These are phyloP conservation scores for Centropus unirufus DNA, from an alignment of 2,113 vertebrate species.

Conservation along the genomic window DNA sequence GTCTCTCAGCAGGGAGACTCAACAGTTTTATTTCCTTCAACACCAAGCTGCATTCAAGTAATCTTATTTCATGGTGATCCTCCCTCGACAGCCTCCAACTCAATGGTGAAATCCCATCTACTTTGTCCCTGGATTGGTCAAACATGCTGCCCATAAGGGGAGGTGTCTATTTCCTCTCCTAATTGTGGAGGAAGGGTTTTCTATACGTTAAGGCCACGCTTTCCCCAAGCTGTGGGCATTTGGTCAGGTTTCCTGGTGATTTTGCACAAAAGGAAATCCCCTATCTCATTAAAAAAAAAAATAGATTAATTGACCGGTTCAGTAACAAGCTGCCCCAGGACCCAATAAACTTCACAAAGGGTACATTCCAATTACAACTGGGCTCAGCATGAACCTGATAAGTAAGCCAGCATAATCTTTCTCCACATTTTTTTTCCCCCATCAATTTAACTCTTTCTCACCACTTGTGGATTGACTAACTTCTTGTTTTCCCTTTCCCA, in stretches of 20 bases:
- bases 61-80: constrained; percentile 59
- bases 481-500: background rate
- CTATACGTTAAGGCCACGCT: constrained; percentile 42
- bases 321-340: constrained; percentile 81
- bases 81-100: constrained; percentile 54
- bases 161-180: constrained; percentile 63
- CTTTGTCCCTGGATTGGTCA: constrained; percentile 58
- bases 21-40: constrained; percentile 71
- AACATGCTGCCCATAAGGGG: constrained; percentile 63
- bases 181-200: constrained; percentile 70
- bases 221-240: constrained; percentile 76
- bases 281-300: constrained; percentile 84
- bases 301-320: constrained; percentile 86
- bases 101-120: constrained; percentile 60
- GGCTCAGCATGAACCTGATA: constrained; percentile 71
- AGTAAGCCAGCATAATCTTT: constrained; percentile 59
- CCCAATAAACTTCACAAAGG: constrained; percentile 84
- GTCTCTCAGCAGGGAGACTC: constrained; percentile 81
- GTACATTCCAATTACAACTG: constrained; percentile 78
- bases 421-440: constrained; percentile 20
- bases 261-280: constrained; percentile 83
- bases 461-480: background rate
- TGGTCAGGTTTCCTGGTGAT: constrained; percentile 79
- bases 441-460: constrained; percentile 41
- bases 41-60: constrained; percentile 52